Evolutionary conservation across 2,888 invertebrate species (phyloP).

Genomic region (Heliconius erato): DNA sequence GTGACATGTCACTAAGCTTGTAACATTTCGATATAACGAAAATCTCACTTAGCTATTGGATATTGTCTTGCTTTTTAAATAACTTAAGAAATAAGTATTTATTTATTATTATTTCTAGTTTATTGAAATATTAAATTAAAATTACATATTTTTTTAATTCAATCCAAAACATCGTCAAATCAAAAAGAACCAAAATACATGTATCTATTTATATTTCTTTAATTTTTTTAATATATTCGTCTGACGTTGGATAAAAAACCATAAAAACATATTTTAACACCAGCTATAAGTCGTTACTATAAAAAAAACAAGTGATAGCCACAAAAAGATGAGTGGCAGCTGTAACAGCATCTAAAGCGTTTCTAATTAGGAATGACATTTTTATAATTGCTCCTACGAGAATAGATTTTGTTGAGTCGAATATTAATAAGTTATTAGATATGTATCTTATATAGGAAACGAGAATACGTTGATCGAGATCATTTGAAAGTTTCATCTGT

Average conservation of each 20-base stretch:
- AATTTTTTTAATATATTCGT: no score
- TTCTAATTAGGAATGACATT: slow-evolving; percentile 78
- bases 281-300: slow-evolving; percentile 35
- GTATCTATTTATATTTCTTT: no score
- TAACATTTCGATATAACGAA: no score
- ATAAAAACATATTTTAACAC: background rate
- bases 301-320: slow-evolving; percentile 47
- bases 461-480: background rate
- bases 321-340: slow-evolving; percentile 65
- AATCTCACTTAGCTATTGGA: no score
- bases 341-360: slow-evolving; percentile 66
- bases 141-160: no score
- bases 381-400: slow-evolving; percentile 65
- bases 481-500: slow-evolving; percentile 1
- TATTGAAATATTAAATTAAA: no score
- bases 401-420: slow-evolving; percentile 21
- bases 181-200: no score
- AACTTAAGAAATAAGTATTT: background rate
- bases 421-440: slow-evolving; percentile 7
- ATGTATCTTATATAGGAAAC: background rate
- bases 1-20: no score
- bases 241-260: background rate
- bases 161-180: no score
- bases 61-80: no score
- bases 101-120: no score